These are phyloP conservation scores for Drosophila parvula DNA, from an alignment of 1,140 invertebrate genomes.

Conservation along the genomic window DNA sequence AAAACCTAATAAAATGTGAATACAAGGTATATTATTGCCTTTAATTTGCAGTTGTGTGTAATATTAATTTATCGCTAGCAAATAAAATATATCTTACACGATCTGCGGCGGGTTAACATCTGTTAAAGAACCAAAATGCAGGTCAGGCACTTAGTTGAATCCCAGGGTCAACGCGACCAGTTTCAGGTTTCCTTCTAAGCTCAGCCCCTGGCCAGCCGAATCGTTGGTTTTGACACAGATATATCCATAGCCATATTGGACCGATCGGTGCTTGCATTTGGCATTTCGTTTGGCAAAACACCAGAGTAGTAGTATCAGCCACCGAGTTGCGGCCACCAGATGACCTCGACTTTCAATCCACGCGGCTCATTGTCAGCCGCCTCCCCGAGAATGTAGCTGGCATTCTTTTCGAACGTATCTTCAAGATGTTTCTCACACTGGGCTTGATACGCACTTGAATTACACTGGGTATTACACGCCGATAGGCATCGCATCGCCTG, in stretches of 20 bases:
- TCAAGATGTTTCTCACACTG: constrained; percentile 52
- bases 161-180: constrained; percentile 52
- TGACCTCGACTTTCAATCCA: constrained; percentile 73
- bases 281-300: constrained; percentile 65
- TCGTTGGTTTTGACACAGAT: constrained; percentile 73
- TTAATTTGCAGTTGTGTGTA: neutral
- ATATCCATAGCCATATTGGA: constrained; percentile 55
- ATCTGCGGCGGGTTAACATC: constrained; percentile 16
- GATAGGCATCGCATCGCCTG: constrained; percentile 48
- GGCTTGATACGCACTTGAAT: constrained; percentile 29
- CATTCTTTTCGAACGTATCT: constrained; percentile 42
- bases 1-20: neutral
- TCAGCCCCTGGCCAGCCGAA: constrained; percentile 44
- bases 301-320: constrained; percentile 9
- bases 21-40: neutral
- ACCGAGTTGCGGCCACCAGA: constrained; percentile 48
- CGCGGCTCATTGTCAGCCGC: constrained; percentile 27
- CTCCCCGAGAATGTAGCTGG: constrained; percentile 39
- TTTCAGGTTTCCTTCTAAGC: constrained; percentile 77
- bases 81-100: neutral
- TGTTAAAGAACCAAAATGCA: constrained; percentile 68
- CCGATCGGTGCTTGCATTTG: constrained; percentile 65
- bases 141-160: constrained; percentile 37
- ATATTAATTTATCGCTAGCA: neutral
- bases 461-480: constrained; percentile 38